Percentiles rank a stretch among this genome's conserved stretches.
Evolutionary conservation across 2,797 vertebrate genomes (phyloP).

Genomic region (Eurystomus glaucurus): DNA sequence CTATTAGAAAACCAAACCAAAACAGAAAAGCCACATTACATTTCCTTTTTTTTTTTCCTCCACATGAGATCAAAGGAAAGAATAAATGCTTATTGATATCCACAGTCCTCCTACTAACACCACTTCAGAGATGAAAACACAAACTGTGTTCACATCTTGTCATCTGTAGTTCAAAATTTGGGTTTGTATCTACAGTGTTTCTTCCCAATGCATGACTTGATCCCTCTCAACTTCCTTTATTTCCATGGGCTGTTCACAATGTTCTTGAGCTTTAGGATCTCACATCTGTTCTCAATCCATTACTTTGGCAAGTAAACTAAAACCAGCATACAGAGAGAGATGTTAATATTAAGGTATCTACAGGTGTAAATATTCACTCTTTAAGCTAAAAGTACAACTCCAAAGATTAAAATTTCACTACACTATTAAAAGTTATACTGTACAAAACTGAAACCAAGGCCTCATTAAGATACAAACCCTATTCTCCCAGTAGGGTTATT

Average conservation of each 20-base stretch:
- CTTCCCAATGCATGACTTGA: neutral
- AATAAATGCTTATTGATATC: neutral
- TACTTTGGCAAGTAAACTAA: neutral
- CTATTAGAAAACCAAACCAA: accelerated
- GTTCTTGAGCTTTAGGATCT: neutral
- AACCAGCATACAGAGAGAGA: neutral
- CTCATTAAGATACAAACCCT: neutral
- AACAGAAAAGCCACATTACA: neutral
- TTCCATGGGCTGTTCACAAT: neutral
- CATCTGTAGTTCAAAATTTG: neutral
- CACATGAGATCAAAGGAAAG: neutral
- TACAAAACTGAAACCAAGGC: neutral
- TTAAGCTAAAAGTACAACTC: neutral
- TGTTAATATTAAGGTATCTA: neutral
- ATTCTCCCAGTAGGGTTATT: neutral
- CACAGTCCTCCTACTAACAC: neutral
- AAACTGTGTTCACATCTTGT: conserved; percentile 10
- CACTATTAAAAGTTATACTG: neutral
- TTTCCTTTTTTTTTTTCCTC: neutral
- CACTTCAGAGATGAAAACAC: neutral
- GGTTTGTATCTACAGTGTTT: neutral
- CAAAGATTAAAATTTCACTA: neutral
- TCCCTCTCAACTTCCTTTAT: neutral
- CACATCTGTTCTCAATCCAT: neutral
- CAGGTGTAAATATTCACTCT: neutral